Base-by-base conservation (phyloP, 1,140 invertebrate genomes). In the Pemphigus obesinymphae region DNA sequence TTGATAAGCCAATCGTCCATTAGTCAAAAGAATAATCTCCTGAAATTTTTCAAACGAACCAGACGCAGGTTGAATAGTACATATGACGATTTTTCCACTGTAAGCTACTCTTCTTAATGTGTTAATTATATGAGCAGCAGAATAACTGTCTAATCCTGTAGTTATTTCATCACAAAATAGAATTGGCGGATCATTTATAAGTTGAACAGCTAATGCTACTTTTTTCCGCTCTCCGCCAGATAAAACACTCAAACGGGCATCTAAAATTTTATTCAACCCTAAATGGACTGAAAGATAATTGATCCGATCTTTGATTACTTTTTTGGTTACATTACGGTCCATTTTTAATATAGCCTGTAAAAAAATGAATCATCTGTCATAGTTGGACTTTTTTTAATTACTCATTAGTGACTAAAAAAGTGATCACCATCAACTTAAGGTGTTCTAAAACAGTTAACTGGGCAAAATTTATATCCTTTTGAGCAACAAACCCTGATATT, bases 81-180 rank as follows among this genome's bases (percentile, higher is more conserved):
- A 94, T 29, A 96, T 90, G 13, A 96, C 91, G 45, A 93, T 91
- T 88, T 94, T 94, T 55, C 90, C 93, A 68, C 88, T 89, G 72
- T 86, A 85, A 0, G 92, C 91, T 31, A 94, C 86, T 70, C 89
- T 87, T 84, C 90, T 87, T 63, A 96, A 88, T 1, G 92, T 91
- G 82, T 90, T 89, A 8, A 95, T 90, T 2, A 96, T 92, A 15
- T 90, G 88, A 43, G 90, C 90, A 1, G 95, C 94, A 82, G 91
- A 93, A 85, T 90, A 95, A 86, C 93, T 95, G 85, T 96, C 95
- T 20, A 96, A 85, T 0, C 94, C 94, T 0, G 93, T 97, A 0
- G 97, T 99, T 6, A 97, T 96, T 85, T 99, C 97, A 86, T 99
- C 97, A 86, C 97, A 96, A 87, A 99, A 98, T 82, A 99, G 87